These are phyloP conservation scores for Zhengitettix transpicula DNA, from an alignment of 2,888 invertebrate genomes.

Conservation along the genomic window DNA sequence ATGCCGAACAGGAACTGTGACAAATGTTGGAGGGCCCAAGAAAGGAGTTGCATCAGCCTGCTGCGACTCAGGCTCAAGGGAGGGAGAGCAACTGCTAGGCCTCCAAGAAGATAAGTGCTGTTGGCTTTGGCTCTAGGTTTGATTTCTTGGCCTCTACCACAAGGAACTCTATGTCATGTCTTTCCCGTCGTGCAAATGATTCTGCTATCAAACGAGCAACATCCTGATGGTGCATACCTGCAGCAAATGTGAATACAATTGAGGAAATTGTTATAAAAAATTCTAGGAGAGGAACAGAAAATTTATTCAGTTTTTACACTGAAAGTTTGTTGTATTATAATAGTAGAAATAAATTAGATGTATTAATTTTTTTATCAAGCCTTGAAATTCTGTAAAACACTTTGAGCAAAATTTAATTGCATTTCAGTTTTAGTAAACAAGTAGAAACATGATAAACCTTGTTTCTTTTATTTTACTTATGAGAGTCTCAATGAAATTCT, in stretches of 20 bases:
- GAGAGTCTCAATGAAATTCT: too few relatives aligned
- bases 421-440: too few relatives aligned
- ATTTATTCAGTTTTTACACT: too few relatives aligned
- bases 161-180: conserved; percentile 80
- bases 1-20: not conserved
- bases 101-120: conserved; percentile 78
- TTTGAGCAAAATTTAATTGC: too few relatives aligned
- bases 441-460: too few relatives aligned
- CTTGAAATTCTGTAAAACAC: too few relatives aligned
- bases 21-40: not conserved
- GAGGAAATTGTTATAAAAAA: not conserved
- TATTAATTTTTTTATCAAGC: too few relatives aligned
- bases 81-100: conserved; percentile 52
- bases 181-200: conserved; percentile 77
- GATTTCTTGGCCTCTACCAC: conserved; percentile 86
- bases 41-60: conserved; percentile 13
- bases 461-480: too few relatives aligned
- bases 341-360: too few relatives aligned
- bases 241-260: conserved; percentile 18
- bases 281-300: not conserved
- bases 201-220: conserved; percentile 85
- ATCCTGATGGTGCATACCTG: conserved; percentile 73
- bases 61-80: conserved; percentile 26
- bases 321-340: too few relatives aligned
- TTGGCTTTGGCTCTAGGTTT: conserved; percentile 80